These are phyloP conservation scores for Mycetomoellerius zeteki DNA, from an alignment of 1,140 invertebrate species.

Conservation along the genomic window DNA sequence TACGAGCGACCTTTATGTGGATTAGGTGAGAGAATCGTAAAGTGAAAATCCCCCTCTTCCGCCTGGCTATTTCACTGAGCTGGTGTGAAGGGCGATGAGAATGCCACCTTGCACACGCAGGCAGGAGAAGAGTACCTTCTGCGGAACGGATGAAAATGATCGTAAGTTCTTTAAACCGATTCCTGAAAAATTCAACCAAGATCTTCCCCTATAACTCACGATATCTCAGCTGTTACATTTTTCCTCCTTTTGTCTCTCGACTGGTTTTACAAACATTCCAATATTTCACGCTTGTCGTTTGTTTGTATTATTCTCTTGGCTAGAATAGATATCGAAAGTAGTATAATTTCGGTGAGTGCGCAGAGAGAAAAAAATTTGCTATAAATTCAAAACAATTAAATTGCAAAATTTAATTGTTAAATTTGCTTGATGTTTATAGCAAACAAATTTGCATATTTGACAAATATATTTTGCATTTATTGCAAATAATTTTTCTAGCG, in stretches of 20 bases:
- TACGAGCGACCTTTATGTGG: slow-evolving; percentile 77
- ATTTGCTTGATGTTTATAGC: too few species aligned
- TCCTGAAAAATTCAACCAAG: slow-evolving; percentile 71
- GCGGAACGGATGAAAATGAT: slow-evolving; percentile 5
- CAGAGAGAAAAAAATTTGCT: too few species aligned
- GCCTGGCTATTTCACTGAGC: slow-evolving; percentile 20
- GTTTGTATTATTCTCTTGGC: background rate
- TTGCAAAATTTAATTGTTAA: too few species aligned
- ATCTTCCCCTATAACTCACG: background rate
- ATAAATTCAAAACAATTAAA: too few species aligned
- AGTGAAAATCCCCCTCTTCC: slow-evolving; percentile 73
- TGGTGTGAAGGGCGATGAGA: background rate
- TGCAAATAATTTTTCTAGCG: too few species aligned
- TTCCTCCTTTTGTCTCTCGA: background rate
- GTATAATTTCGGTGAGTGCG: background rate
- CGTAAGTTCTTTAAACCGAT: slow-evolving; percentile 61
- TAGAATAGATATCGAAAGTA: background rate
- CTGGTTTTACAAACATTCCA: background rate
- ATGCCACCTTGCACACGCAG: background rate
- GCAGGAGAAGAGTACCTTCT: background rate
- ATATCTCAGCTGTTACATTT: background rate
- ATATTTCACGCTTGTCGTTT: slow-evolving; percentile 10
- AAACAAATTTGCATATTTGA: too few species aligned
- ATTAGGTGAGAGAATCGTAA: slow-evolving; percentile 78
- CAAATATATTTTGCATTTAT: too few species aligned